Evolutionary conservation across 2,113 vertebrate species (phyloP), one percentile per base, ranked within the genome.

Genomic region (Leptodactylus fuscus): DNA sequence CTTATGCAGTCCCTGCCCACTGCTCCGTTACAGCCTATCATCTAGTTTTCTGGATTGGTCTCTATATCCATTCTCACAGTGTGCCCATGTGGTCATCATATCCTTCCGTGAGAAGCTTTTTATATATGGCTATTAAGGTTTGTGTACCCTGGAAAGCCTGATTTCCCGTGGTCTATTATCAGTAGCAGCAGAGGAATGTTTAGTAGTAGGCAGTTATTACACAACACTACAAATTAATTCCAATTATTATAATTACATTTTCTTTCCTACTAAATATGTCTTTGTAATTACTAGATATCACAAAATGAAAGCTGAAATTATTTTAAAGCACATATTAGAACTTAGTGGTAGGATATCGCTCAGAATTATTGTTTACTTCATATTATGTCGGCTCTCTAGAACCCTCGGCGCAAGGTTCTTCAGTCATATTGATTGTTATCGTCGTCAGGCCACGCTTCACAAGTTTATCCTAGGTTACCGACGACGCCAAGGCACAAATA

Each of bases 241-340:
- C 77, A 86, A 86, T 86, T 86, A 86, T 86, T 73, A 86, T 86
- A 86, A 86, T 86, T 86, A 86, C 84, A 86, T 86, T 86, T 86
- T 86, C 84, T 81, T 86, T 81, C 77, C 84, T 81, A 86, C 84
- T 86, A 86, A 86, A 86, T 86, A 81, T 81, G 84, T 86, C 84
- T 86, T 86, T 81, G 84, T 86, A 86, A 86, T 86, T 86, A 86
- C 84, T 60, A 80, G 84, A 86, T 86, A 86, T 81, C 84, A 81
- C 58, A 51, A 86, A 86, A 79, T 86, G 84, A 86, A 81, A 86
- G 77, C 84, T 86, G 84, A 86, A 86, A 86, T 86, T 86, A 86
- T 86, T 86, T 86, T 86, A 86, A 81, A 86, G 77, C 84, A 73
- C 84, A 81, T 86, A 86, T 86, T 86, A 86, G 84, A 46, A 86